Conservation (phyloP, 2,888 invertebrate genomes). For the Cerceris ruficornis region DNA sequence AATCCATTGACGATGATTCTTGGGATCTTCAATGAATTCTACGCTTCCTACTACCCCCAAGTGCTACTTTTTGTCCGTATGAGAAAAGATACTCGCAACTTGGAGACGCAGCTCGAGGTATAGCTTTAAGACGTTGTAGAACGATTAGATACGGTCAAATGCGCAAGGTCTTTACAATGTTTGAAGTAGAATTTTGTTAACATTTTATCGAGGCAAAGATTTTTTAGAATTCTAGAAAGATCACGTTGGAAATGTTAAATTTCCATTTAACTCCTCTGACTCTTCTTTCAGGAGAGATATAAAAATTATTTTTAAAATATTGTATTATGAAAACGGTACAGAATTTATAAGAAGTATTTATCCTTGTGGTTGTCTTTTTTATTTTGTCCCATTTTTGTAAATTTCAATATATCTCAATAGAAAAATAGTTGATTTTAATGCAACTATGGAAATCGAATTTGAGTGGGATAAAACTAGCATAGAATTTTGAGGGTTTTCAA, state of each 20-base stretch:
- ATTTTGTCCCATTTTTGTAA: too few relatives aligned
- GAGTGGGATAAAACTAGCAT: neutral
- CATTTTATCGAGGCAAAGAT: too few relatives aligned
- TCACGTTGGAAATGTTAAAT: too few relatives aligned
- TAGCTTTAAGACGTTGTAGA: conserved; percentile 15
- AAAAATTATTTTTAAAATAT: too few relatives aligned
- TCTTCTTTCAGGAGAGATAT: too few relatives aligned
- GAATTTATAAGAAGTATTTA: too few relatives aligned
- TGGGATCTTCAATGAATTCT: conserved; percentile 70
- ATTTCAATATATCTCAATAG: neutral
- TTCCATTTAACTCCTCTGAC: too few relatives aligned
- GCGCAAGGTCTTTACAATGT: conserved; percentile 11
- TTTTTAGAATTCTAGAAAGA: too few relatives aligned
- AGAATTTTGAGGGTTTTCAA: conserved; percentile 23
- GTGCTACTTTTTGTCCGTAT: conserved; percentile 32
- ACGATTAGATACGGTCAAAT: conserved; percentile 72
- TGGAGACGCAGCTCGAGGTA: conserved; percentile 24
- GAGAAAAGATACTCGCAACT: conserved; percentile 44
- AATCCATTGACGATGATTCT: conserved; percentile 70
- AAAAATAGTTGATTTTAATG: neutral
- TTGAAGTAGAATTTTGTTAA: neutral
- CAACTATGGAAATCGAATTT: conserved; percentile 2
- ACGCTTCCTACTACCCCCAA: conserved; percentile 34
- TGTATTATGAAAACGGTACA: too few relatives aligned
- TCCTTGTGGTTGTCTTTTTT: too few relatives aligned